phyloP scores from a whole-genome alignment of 2,797 vertebrate species.

The Pangasius macronema region DNA sequence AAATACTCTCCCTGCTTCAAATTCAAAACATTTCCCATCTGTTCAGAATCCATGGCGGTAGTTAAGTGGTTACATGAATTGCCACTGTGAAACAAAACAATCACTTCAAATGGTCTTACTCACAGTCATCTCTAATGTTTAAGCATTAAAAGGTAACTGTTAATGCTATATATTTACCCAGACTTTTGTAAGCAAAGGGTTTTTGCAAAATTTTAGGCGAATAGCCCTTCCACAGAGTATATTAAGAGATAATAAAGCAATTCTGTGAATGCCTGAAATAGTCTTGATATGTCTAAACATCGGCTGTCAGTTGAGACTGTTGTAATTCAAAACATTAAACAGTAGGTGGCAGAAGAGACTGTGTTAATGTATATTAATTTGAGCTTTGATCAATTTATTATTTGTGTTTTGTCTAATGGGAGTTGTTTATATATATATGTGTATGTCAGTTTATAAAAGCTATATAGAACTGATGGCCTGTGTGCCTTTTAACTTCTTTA shows the following conservation, averaged over 20 bases:
- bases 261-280: not conserved
- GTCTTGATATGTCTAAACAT: not conserved
- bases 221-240: not conserved
- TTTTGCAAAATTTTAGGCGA: not conserved
- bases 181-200: not conserved
- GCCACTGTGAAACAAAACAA: not conserved
- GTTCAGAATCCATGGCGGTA: not conserved
- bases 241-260: not conserved
- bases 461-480: not conserved
- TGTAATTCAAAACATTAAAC: slow-evolving; percentile 29
- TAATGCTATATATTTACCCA: not conserved
- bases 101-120: not conserved
- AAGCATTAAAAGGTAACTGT: not conserved
- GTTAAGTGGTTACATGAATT: not conserved
- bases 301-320: not conserved
- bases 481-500: not conserved
- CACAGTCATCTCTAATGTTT: not conserved
- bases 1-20: not conserved
- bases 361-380: not conserved
- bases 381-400: not conserved
- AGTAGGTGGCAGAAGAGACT: slow-evolving; percentile 44
- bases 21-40: not conserved
- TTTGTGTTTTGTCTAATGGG: not conserved
- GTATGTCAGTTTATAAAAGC: not conserved
- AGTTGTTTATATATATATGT: not conserved